These are phyloP conservation scores for Penaeus monodon DNA, from an alignment of 2,888 invertebrate genomes.

Conservation along the genomic window DNA sequence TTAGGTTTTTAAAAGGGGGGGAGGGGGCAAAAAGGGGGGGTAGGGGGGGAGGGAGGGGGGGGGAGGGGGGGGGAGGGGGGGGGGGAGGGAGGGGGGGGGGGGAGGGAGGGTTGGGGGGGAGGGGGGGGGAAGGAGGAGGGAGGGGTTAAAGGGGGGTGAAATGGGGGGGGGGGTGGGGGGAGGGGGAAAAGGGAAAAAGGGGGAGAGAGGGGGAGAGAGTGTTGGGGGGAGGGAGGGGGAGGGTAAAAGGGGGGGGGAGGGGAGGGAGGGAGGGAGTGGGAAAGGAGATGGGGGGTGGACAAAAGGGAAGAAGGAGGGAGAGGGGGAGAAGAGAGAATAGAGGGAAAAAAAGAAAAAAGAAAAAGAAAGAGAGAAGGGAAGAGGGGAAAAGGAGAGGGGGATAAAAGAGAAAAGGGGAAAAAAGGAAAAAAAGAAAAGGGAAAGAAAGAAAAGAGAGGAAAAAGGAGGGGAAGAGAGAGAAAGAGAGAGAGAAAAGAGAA, in stretches of 20 bases:
- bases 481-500: not conserved
- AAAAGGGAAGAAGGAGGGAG: no score
- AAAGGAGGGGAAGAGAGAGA: not conserved
- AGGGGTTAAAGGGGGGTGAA: not conserved
- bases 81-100: fast-evolving
- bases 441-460: not conserved
- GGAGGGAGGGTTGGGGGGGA: no score
- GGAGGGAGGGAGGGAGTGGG: not conserved
- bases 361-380: not conserved
- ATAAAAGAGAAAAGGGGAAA: not conserved
- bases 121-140: not conserved
- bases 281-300: no score
- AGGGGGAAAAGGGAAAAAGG: not conserved
- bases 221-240: not conserved
- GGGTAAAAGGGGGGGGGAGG: not conserved
- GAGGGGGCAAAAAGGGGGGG: no score
- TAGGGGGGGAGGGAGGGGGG: no score
- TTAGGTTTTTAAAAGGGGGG: no score
- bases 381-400: no score
- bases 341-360: not conserved
- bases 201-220: not conserved
- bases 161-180: no score
- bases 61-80: no score
- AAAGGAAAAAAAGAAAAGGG: not conserved
- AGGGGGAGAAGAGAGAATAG: not conserved